Evolutionary conservation across 1,140 invertebrate species (phyloP).

Genomic region (Monochamus saltuarius): DNA sequence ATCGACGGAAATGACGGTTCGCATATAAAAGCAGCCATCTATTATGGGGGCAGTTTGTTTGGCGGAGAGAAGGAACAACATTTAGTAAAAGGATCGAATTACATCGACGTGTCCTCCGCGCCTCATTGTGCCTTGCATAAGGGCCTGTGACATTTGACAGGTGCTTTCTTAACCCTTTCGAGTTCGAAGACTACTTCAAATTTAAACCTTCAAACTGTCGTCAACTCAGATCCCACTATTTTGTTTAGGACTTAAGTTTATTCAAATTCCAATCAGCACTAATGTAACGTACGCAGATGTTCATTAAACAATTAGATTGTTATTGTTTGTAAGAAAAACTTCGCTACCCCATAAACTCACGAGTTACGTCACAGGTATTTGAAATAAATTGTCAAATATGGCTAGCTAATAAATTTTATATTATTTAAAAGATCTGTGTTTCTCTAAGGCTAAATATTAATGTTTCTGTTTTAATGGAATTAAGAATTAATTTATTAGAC

Average conservation of each 20-base stretch:
- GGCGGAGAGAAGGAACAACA: conserved; percentile 24
- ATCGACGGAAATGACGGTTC: conserved; percentile 13
- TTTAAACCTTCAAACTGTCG: neutral
- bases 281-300: no score
- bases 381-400: no score
- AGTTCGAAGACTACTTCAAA: neutral
- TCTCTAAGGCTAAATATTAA: no score
- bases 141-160: conserved; percentile 30
- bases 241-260: neutral
- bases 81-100: conserved; percentile 23
- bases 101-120: conserved; percentile 27
- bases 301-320: neutral
- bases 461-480: no score
- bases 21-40: conserved; percentile 18
- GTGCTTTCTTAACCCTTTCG: conserved; percentile 25
- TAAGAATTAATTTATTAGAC: no score
- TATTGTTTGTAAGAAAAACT: no score
- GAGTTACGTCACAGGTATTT: no score
- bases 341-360: no score
- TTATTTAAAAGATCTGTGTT: no score
- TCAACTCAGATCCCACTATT: neutral
- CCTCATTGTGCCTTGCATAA: conserved; percentile 26
- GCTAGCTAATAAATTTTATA: no score
- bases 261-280: neutral
- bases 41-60: conserved; percentile 35